These are phyloP conservation scores for Eilema caniola DNA, from an alignment of 2,888 invertebrate species.

Conservation along the genomic window DNA sequence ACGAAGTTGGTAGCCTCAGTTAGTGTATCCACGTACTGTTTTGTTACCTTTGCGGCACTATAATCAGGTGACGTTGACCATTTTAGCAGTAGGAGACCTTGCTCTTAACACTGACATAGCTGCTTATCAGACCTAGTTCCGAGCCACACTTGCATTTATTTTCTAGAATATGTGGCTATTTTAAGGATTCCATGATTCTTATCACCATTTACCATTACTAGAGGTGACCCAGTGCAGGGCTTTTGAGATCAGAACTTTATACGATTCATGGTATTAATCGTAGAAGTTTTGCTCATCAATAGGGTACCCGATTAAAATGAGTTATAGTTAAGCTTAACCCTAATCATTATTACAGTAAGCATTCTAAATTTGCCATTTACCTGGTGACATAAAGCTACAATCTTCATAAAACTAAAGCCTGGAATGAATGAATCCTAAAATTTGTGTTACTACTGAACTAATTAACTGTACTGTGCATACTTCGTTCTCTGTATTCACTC, in stretches of 20 bases:
- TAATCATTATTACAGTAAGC: too few relatives aligned
- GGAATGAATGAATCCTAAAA: constrained; percentile 6
- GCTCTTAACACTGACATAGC: neutral
- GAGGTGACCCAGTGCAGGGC: neutral
- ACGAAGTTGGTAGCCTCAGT: neutral
- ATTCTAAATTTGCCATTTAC: neutral
- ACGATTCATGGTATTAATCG: neutral
- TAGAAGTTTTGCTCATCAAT: neutral
- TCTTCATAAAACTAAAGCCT: constrained; percentile 10
- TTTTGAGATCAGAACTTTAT: neutral
- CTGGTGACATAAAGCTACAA: neutral
- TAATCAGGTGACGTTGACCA: too few relatives aligned
- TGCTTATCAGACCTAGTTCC: too few relatives aligned
- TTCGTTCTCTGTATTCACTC: constrained; percentile 35
- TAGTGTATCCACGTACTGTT: neutral
- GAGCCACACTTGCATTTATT: too few relatives aligned
- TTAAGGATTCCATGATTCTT: neutral
- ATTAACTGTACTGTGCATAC: constrained; percentile 24
- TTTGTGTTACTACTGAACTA: constrained; percentile 14
- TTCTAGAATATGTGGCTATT: neutral
- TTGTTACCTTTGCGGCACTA: too few relatives aligned
- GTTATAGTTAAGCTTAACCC: neutral
- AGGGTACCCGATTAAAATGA: neutral
- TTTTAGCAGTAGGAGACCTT: neutral
- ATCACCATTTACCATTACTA: too few relatives aligned